Evolutionary conservation across 2,113 vertebrate species (phyloP).

Genomic region (Bujurquina vittata): DNA sequence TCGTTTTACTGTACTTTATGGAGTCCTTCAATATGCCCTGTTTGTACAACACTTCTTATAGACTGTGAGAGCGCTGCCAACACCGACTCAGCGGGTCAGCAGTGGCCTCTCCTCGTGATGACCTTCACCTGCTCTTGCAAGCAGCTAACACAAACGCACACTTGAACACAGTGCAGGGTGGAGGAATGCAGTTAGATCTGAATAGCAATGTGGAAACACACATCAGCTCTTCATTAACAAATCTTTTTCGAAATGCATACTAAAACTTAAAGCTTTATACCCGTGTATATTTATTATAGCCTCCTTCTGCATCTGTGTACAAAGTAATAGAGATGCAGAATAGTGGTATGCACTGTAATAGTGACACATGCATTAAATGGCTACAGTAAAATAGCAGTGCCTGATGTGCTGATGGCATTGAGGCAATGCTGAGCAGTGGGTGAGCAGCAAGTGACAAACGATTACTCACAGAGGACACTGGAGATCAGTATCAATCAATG

Average conservation of each 20-base stretch:
- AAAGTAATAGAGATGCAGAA: not conserved
- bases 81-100: conserved; percentile 46
- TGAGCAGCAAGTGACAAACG: conserved; percentile 19
- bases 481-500: conserved; percentile 44
- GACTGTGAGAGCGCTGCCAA: conserved; percentile 52
- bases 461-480: conserved; percentile 41
- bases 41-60: conserved; percentile 29
- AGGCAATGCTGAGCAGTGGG: conserved; percentile 36
- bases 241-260: not conserved
- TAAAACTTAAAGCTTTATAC: not conserved
- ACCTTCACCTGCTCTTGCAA: conserved; percentile 65
- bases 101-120: conserved; percentile 36
- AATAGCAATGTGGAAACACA: not conserved
- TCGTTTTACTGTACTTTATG: conserved; percentile 20
- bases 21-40: conserved; percentile 1
- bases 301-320: not conserved
- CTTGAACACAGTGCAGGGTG: not conserved
- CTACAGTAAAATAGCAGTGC: not conserved
- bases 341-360: not conserved
- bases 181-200: not conserved
- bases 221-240: not conserved
- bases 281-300: not conserved
- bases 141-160: conserved; percentile 26
- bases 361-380: not conserved
- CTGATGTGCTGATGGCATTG: conserved; percentile 11